These are phyloP conservation scores for Griposia aprilina DNA, from an alignment of 2,888 invertebrate genomes.

Conservation along the genomic window DNA sequence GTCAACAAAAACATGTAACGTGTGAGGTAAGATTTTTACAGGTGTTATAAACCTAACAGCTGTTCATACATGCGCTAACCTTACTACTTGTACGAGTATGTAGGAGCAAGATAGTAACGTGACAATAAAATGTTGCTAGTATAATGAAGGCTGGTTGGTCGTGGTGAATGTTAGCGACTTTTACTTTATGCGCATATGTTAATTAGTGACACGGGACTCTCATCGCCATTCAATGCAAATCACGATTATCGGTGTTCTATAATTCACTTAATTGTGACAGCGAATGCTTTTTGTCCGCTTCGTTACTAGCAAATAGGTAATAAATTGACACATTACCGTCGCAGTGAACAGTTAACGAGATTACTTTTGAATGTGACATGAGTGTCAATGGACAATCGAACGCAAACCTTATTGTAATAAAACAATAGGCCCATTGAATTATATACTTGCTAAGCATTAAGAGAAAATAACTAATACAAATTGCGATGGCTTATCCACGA, in stretches of 20 bases:
- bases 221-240: constrained; percentile 68
- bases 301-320: constrained; percentile 23
- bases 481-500: constrained; percentile 1
- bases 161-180: constrained; percentile 40
- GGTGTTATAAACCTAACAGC: constrained; percentile 65
- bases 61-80: constrained; percentile 61
- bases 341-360: constrained; percentile 22
- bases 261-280: constrained; percentile 54
- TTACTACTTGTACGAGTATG: constrained; percentile 44
- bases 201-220: constrained; percentile 41
- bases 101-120: constrained; percentile 49
- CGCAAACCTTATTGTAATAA: constrained; percentile 19
- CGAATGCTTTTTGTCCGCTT: constrained; percentile 21
- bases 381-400: constrained; percentile 23
- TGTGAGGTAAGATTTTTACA: constrained; percentile 69
- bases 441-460: constrained; percentile 1
- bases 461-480: background rate
- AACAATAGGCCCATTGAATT: constrained; percentile 29
- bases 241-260: constrained; percentile 52
- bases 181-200: constrained; percentile 65
- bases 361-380: constrained; percentile 31
- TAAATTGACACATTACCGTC: constrained; percentile 34
- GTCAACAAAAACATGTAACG: constrained; percentile 61
- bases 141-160: constrained; percentile 18
- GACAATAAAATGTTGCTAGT: constrained; percentile 31